A percentile compares a stretch with the other conserved stretches of the same genome.
Evolutionary conservation across 2,113 vertebrate species (phyloP).

Genomic region (Paramisgurnus dabryanus): DNA sequence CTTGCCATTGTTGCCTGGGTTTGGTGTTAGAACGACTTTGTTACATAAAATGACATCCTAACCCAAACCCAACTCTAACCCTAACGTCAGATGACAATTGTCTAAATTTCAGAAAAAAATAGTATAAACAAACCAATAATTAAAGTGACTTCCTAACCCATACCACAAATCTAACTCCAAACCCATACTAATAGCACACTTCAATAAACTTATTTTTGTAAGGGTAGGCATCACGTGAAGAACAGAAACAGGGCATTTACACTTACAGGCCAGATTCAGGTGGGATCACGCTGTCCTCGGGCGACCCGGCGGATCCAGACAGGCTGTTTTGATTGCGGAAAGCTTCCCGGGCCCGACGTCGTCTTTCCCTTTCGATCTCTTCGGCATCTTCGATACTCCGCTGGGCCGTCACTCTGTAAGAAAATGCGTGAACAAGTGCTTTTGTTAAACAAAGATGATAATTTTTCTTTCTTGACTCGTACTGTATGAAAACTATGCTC

Average conservation of each 20-base stretch:
- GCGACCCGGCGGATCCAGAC: conserved; percentile 46
- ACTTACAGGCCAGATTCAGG: conserved; percentile 62
- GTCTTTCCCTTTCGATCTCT: conserved; percentile 80
- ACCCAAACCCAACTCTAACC: no score
- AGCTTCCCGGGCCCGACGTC: conserved; percentile 73
- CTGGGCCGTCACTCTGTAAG: conserved; percentile 82
- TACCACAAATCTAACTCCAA: no score
- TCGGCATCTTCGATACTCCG: conserved; percentile 88
- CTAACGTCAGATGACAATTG: no score
- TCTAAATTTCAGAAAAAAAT: no score
- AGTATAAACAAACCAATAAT: no score
- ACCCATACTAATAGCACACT: no score
- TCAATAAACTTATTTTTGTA: no score
- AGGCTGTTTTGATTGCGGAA: conserved; percentile 40
- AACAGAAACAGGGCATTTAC: background rate
- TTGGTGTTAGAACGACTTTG: no score
- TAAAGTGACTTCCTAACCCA: no score
- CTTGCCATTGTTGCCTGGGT: no score
- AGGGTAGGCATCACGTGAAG: background rate
- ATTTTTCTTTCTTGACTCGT: conserved; percentile 19
- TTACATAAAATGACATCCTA: no score
- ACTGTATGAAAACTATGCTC: background rate
- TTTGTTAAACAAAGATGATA: background rate
- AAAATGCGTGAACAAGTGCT: no score
- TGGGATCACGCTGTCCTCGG: conserved; percentile 46